These are phyloP conservation scores for Alcis repandata DNA, from an alignment of 2,888 invertebrate genomes.

Conservation along the genomic window DNA sequence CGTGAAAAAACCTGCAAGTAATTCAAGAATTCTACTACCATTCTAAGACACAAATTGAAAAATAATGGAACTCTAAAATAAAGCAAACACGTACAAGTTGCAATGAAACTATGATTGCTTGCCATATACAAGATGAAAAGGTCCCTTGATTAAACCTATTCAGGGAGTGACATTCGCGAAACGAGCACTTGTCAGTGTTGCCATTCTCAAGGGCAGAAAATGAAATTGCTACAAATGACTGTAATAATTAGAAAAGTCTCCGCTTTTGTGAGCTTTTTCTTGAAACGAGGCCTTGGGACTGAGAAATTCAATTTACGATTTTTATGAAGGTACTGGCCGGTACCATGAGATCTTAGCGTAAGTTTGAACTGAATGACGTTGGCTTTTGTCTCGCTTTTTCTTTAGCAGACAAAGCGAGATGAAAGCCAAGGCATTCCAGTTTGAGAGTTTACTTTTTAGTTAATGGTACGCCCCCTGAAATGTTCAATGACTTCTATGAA, in stretches of 20 bases:
- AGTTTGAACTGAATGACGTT: too few species aligned
- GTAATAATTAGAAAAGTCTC: conserved; percentile 47
- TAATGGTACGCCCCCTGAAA: too few species aligned
- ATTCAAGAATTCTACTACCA: conserved; percentile 3
- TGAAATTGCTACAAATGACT: conserved; percentile 49
- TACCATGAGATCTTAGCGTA: too few species aligned
- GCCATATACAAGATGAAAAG: conserved; percentile 36
- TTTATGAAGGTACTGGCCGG: conserved; percentile 28
- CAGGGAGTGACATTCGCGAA: conserved; percentile 46
- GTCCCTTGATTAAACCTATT: conserved; percentile 61
- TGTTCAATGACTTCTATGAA: conserved; percentile 14
- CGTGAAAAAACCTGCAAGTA: not conserved
- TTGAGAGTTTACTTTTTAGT: too few species aligned
- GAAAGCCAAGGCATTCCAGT: too few species aligned
- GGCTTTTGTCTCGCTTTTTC: too few species aligned
- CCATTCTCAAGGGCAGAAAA: conserved; percentile 45
- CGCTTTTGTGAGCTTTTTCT: conserved; percentile 32
- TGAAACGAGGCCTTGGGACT: conserved; percentile 33
- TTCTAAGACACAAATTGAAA: not conserved
- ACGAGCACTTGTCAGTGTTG: conserved; percentile 39
- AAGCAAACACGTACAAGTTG: conserved; percentile 16
- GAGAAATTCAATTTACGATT: conserved; percentile 44
- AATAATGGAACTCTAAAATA: conserved; percentile 4
- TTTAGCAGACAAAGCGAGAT: too few species aligned
- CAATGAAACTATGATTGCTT: conserved; percentile 28